Base-by-base conservation (phyloP, 2,888 invertebrate species). In the Stegana nigrithorax region DNA sequence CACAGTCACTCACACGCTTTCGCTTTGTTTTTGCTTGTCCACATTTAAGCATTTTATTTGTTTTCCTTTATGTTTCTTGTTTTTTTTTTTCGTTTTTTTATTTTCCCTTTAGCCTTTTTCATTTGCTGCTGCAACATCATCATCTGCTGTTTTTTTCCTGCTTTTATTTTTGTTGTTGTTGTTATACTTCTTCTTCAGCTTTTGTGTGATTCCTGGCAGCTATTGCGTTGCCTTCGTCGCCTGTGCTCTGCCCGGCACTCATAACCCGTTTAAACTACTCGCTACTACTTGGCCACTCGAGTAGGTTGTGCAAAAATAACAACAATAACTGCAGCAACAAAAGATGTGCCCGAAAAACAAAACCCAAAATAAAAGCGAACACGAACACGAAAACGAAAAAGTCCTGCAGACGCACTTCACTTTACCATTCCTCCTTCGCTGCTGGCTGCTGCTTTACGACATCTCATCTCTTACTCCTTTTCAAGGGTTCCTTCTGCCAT, bases 401-500 rank as follows among this genome's bases (percentile, higher is more conserved):
- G 19, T 47, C 25, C 47, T 32, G 25, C 59, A 59, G 59, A 59
- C 50, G 32, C 50, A 59, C 50, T 59, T 59, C 59, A 59, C n/a
- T 6, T 7, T 57, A 5, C 45, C 1, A 14, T n/a, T n/a, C 47
- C n/a, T 10, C 25, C 7, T 2, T 47, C n/a, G 23, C 14, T 42
- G 19, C 26, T n/a, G n/a, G 12, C 26, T 23, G 26, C 29, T 27
- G 14, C 51, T 29, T 2, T n/a, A n/a, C n/a, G n/a, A n/a, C n/a
- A n/a, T n/a, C n/a, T n/a, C 50, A 21, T 29, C 29, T 29, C 27
- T 19, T 53, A 53, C 19, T 29, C 23, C 56, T 14, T 39, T 23
- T 32, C 19, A 17, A n/a, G 17, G 47, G 53, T 63, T 56, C 36
- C 59, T 58, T 62, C 51, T 44, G 60, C 58, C 32, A 53, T 60